Evolutionary conservation across 2,888 invertebrate species (phyloP).

Genomic region (Patella ulyssiponensis): DNA sequence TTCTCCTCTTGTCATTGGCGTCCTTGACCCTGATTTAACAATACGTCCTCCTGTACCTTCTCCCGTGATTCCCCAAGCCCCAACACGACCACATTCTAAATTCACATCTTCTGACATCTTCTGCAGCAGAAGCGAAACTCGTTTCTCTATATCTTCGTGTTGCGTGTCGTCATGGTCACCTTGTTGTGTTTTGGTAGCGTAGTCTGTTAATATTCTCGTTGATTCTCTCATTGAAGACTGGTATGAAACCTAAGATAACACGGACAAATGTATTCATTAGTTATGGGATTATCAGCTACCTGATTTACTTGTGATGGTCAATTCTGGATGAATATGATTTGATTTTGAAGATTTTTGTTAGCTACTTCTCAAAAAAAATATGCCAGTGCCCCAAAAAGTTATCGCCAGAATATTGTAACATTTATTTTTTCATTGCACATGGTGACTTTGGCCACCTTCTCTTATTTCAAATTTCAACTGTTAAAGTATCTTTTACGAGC

Average conservation of each 20-base stretch:
- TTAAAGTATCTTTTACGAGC: no score
- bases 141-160: conserved; percentile 50
- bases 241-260: conserved; percentile 53
- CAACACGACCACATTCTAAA: conserved; percentile 61
- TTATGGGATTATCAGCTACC: not conserved
- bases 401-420: not conserved
- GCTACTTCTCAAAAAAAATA: no score
- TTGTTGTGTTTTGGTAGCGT: conserved; percentile 59
- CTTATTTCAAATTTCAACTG: no score
- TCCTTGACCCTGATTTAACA: conserved; percentile 43
- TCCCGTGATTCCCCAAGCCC: conserved; percentile 66
- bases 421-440: not conserved
- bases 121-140: conserved; percentile 57
- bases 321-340: no score
- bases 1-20: conserved; percentile 48
- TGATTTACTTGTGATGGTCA: not conserved
- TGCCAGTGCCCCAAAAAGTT: no score
- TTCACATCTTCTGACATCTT: conserved; percentile 58
- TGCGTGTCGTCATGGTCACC: conserved; percentile 57
- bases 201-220: conserved; percentile 55
- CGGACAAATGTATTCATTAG: no score
- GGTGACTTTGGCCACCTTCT: no score
- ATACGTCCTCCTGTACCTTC: conserved; percentile 59
- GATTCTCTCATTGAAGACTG: conserved; percentile 62
- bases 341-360: no score